Base-by-base conservation (phyloP, 1,140 invertebrate genomes). In the Halesus radiatus region DNA sequence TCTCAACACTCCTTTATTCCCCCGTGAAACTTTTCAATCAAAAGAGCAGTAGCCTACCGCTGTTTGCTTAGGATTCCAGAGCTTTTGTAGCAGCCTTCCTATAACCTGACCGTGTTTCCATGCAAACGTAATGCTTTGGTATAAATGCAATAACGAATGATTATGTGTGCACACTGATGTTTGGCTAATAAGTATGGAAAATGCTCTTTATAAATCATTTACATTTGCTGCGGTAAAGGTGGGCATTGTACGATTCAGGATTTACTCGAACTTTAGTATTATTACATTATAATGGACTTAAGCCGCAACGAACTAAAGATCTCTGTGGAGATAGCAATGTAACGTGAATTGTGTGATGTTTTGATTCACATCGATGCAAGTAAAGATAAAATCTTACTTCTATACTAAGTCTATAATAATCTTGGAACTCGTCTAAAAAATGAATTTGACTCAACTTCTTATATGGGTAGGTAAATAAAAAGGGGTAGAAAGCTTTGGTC, bases 61-160 rank as follows among this genome's bases (percentile, higher is more conserved):
- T 54, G 52, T 74, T 74, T 74, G 70, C 70, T 54, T 74, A 74
- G 70, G 70, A 56, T 74, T 52, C 20, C 66, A 45, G 37, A 15
- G 15, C 66, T 20, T 70, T 70, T 70, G 60, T 64, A 26, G 4
- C 5, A 29, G 20, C 66, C 18, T 45, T 70, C 18, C 37, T 50
- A 70, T 70, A 20, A 26, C 54, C 37, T 45, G 62, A 26, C n/a
- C 4, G 16, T 26, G 66, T 70, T 70, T 70, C 13, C 66, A 37
- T 13, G 66, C 66, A 45, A 70, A 70, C 32, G 60, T 64, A 64
- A 64, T 64, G n/a, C 58, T 62, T 50, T 8, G 45, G 64, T 45
- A n/a, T 68, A 45, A 68, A 68, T 29, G 10, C 23, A 16, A 60
- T 60, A 1, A 10, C 13, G 8, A 22, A 64, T 70, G 52, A 70